Percentiles rank a stretch among this genome's conserved stretches.
These are phyloP conservation scores for Ips typographus DNA, from an alignment of 1,140 invertebrate species.

Conservation along the genomic window DNA sequence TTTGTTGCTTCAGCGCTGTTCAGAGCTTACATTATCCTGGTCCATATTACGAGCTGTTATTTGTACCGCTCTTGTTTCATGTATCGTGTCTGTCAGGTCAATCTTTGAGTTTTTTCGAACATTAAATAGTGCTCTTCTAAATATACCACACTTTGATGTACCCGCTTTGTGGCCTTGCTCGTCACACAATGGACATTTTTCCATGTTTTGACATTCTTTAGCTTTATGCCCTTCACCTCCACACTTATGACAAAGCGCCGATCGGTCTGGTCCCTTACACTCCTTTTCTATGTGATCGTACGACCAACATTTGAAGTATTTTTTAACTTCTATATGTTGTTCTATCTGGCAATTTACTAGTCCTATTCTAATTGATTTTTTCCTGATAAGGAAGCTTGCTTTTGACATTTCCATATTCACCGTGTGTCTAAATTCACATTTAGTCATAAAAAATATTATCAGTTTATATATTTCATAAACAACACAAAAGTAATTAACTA, in stretches of 20 bases:
- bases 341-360: constrained; percentile 20
- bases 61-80: not conserved
- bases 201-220: constrained; percentile 8
- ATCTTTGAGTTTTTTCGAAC: not conserved
- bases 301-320: constrained; percentile 14
- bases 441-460: too few species aligned
- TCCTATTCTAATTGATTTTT: constrained; percentile 18
- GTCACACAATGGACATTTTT: constrained; percentile 13
- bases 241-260: not conserved
- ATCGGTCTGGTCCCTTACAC: constrained; percentile 3
- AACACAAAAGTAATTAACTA: too few species aligned
- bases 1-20: not conserved
- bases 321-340: constrained; percentile 14
- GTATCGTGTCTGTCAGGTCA: not conserved
- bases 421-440: too few species aligned
- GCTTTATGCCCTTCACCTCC: not conserved
- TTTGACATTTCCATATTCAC: constrained; percentile 2
- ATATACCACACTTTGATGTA: not conserved
- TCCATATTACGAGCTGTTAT: not conserved
- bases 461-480: too few species aligned
- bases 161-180: not conserved
- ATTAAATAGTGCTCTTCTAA: not conserved
- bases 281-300: constrained; percentile 5
- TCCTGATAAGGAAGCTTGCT: not conserved
- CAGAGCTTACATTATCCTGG: not conserved